These are phyloP conservation scores for Lamprologus lemairii DNA, from an alignment of 2,113 vertebrate genomes.

Conservation along the genomic window DNA sequence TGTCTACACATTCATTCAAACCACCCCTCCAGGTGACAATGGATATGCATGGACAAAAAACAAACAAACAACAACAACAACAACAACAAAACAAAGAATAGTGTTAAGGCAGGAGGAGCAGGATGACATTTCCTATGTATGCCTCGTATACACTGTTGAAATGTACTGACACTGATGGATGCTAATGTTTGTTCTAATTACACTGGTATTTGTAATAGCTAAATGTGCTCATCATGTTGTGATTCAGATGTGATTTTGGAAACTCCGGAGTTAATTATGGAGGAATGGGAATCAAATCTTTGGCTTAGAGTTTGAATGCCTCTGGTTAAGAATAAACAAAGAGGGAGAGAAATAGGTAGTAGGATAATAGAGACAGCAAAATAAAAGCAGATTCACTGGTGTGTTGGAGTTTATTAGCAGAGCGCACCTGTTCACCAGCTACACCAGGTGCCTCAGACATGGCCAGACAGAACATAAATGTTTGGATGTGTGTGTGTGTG, in stretches of 20 bases:
- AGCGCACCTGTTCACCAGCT: neutral
- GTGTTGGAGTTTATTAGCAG: slow-evolving; percentile 4
- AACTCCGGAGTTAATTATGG: neutral
- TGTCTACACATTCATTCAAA: neutral
- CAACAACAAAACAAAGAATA: neutral
- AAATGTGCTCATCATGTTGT: neutral
- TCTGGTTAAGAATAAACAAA: neutral
- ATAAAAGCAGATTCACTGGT: neutral
- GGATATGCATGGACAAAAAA: neutral
- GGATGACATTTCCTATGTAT: neutral
- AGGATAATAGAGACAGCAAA: neutral
- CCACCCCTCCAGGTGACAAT: neutral
- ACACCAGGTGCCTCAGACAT: neutral
- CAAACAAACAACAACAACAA: neutral
- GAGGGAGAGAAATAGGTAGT: neutral
- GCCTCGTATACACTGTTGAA: neutral
- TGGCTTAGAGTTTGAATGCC: neutral
- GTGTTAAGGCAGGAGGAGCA: neutral
- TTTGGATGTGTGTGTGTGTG: neutral
- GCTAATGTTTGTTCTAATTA: neutral
- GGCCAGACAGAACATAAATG: neutral
- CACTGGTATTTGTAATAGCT: neutral
- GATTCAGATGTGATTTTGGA: neutral
- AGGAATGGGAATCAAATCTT: neutral
- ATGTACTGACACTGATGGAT: neutral